Evolutionary conservation across 1,140 invertebrate genomes (phyloP).

Genomic region (Drosophila eugracilis): DNA sequence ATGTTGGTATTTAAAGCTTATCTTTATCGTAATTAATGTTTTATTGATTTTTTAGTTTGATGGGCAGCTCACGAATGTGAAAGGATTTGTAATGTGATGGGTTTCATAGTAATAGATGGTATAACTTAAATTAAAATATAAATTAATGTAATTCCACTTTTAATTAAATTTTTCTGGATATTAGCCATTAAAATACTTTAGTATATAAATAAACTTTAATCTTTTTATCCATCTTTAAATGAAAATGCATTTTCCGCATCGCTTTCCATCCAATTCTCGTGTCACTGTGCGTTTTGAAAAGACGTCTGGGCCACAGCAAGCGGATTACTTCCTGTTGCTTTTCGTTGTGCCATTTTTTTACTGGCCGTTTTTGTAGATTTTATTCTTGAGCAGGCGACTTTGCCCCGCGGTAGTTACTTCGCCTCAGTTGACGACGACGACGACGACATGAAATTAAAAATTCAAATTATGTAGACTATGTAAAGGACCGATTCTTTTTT

Average conservation of each 20-base stretch:
- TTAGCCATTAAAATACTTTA: no score
- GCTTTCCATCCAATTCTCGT: not conserved
- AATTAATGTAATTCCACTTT: no score
- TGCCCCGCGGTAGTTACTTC: constrained; percentile 22
- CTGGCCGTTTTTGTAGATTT: constrained; percentile 24
- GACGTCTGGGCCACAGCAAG: constrained; percentile 25
- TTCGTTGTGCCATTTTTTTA: constrained; percentile 58
- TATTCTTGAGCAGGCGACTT: constrained; percentile 16
- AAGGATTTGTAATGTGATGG: not conserved
- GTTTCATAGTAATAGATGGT: no score
- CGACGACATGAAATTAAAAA: constrained; percentile 59
- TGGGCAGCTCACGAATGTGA: not conserved
- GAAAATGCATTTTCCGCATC: not conserved
- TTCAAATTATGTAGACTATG: constrained; percentile 55
- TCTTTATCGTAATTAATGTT: not conserved
- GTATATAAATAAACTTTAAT: no score
- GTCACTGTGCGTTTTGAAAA: constrained; percentile 34
- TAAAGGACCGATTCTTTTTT: constrained; percentile 1
- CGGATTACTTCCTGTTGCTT: constrained; percentile 69
- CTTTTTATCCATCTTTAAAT: not conserved
- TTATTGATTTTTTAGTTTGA: not conserved
- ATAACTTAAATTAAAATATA: no score
- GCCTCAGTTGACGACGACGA: constrained; percentile 16
- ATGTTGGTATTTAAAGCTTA: not conserved
- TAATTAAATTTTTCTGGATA: no score